Evolutionary conservation across 2,797 vertebrate genomes (phyloP).

Genomic region (Hyperoplus lanceolatus): DNA sequence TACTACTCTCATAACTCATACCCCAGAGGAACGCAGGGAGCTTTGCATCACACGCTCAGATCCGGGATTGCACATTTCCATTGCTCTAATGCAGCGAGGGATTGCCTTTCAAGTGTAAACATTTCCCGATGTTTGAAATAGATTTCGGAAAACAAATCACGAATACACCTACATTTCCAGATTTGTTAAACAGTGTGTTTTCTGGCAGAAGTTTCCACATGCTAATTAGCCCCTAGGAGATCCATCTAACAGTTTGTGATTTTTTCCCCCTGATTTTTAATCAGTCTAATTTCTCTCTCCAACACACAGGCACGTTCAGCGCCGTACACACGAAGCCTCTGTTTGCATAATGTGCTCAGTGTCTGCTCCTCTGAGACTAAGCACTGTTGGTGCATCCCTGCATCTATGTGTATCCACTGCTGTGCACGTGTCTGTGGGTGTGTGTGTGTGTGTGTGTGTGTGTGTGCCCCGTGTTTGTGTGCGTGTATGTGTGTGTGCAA

Average conservation of each 20-base stretch:
- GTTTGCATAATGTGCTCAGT: slow-evolving; percentile 86
- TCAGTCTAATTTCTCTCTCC: slow-evolving; percentile 85
- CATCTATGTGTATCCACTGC: slow-evolving; percentile 63
- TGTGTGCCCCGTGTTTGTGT: slow-evolving; percentile 27
- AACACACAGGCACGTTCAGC: slow-evolving; percentile 78
- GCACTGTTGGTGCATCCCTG: slow-evolving; percentile 79
- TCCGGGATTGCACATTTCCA: slow-evolving; percentile 5
- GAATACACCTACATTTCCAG: slow-evolving; percentile 65
- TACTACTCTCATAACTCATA: slow-evolving; percentile 37
- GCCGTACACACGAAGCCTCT: slow-evolving; percentile 77
- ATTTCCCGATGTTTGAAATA: slow-evolving; percentile 45
- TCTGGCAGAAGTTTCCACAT: slow-evolving; percentile 76
- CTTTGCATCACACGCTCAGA: slow-evolving; percentile 50
- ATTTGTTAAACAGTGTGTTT: slow-evolving; percentile 78
- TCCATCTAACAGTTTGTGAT: slow-evolving; percentile 84
- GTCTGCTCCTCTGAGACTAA: slow-evolving; percentile 82
- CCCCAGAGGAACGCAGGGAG: slow-evolving; percentile 37
- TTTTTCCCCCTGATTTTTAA: slow-evolving; percentile 83
- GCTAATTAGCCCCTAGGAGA: slow-evolving; percentile 85
- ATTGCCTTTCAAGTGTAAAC: slow-evolving; percentile 59
- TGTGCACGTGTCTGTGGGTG: slow-evolving; percentile 26
- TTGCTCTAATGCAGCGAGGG: slow-evolving; percentile 6
- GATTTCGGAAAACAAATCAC: slow-evolving; percentile 57
- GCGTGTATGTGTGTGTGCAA: slow-evolving; percentile 25
- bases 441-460: slow-evolving; percentile 20